Evolutionary conservation across 2,113 vertebrate species (phyloP).

Genomic region (Pomatostomus ruficeps): DNA sequence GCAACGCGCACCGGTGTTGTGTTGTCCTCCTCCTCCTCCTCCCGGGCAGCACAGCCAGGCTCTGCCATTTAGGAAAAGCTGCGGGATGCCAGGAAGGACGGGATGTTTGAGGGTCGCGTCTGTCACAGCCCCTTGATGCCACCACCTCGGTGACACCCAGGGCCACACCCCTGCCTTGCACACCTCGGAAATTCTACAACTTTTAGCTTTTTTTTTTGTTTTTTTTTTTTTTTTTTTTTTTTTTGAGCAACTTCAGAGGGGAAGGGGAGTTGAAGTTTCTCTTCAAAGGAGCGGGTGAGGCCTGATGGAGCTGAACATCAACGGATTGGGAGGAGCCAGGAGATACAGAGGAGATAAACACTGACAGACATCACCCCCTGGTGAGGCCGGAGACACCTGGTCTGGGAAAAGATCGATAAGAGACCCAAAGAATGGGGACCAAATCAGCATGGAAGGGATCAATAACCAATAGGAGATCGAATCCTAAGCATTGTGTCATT

Average conservation of each 20-base stretch:
- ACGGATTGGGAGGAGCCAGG: neutral
- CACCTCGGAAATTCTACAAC: neutral
- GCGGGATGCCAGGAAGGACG: neutral
- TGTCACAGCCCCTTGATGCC: neutral
- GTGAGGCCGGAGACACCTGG: neutral
- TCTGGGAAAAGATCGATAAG: neutral
- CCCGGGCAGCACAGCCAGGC: neutral
- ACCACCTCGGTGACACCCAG: neutral
- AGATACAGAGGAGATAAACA: neutral
- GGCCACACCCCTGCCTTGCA: neutral
- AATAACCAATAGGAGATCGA: neutral
- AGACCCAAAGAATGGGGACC: neutral
- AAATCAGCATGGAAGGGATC: neutral
- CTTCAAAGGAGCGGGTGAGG: neutral
- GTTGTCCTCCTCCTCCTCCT: neutral
- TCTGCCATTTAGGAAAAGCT: slow-evolving; percentile 21
- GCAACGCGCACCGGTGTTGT: slow-evolving; percentile 16
- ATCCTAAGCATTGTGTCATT: neutral
- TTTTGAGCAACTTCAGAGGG: neutral
- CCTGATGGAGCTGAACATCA: neutral
- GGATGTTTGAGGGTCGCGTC: neutral
- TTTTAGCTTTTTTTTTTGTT: neutral
- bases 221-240: neutral
- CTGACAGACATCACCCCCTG: neutral
- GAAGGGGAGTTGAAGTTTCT: neutral